A percentile compares a stretch with the other conserved stretches of the same genome.
These are phyloP conservation scores for Setophaga petechia DNA, from an alignment of 2,113 vertebrate genomes.

Conservation along the genomic window DNA sequence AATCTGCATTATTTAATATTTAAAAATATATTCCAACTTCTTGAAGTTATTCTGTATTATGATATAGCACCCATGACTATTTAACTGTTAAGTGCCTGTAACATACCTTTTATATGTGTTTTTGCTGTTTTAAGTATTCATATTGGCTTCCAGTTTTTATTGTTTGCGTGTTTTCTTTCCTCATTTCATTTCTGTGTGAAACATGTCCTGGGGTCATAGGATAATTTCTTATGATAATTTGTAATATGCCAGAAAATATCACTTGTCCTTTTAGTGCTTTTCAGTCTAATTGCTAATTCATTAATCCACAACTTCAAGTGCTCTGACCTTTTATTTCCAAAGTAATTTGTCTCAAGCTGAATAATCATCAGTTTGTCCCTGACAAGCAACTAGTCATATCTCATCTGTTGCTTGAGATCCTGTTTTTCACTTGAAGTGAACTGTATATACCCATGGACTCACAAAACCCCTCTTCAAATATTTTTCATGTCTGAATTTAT, in stretches of 20 bases:
- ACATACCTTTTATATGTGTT: background rate
- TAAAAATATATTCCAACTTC: background rate
- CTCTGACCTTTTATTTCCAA: conserved; percentile 33
- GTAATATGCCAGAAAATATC: conserved; percentile 10
- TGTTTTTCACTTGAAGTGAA: background rate
- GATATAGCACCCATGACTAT: background rate
- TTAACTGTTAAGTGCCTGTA: background rate
- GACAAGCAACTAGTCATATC: background rate
- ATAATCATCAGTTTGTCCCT: background rate
- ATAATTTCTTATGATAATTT: conserved; percentile 23
- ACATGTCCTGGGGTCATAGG: background rate
- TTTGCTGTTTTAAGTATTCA: background rate
- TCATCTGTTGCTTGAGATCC: background rate
- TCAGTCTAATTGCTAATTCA: background rate
- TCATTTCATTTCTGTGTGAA: background rate
- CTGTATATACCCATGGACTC: background rate
- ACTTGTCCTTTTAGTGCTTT: background rate
- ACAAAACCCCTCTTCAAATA: background rate
- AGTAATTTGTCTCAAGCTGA: conserved; percentile 6
- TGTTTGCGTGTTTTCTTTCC: background rate
- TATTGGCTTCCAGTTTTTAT: background rate
- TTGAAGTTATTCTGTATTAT: background rate
- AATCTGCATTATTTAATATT: background rate
- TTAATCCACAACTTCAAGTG: background rate
- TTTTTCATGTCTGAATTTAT: background rate